These are phyloP conservation scores for Phyllotreta striolata DNA, from an alignment of 2,888 invertebrate species.

Conservation along the genomic window DNA sequence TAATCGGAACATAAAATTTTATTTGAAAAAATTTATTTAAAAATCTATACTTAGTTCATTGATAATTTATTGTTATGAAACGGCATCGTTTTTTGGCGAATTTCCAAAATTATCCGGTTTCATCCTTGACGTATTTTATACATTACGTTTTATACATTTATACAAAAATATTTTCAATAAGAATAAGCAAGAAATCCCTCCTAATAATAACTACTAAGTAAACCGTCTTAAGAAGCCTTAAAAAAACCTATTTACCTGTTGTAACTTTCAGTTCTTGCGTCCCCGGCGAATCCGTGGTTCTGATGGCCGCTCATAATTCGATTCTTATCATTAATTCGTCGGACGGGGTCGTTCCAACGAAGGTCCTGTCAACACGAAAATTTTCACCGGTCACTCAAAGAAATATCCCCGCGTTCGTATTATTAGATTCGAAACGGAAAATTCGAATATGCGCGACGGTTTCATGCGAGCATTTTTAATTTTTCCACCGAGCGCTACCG, in stretches of 20 bases:
- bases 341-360: slow-evolving; percentile 4
- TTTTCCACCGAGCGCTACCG: not conserved
- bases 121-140: too few species aligned
- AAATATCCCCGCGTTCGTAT: not conserved
- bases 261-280: slow-evolving; percentile 37
- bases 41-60: too few species aligned
- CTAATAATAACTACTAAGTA: too few species aligned
- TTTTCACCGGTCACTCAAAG: slow-evolving; percentile 1
- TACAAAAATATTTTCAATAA: not conserved
- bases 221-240: too few species aligned
- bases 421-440: slow-evolving; percentile 14
- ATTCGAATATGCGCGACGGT: not conserved
- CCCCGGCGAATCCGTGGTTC: slow-evolving; percentile 41
- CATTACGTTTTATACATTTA: too few species aligned
- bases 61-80: too few species aligned
- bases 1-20: not conserved
- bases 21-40: not conserved
- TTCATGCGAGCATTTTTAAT: not conserved
- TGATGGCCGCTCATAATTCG: slow-evolving; percentile 37
- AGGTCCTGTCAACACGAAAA: slow-evolving; percentile 15
- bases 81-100: too few species aligned
- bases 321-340: slow-evolving; percentile 19
- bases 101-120: too few species aligned
- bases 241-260: slow-evolving; percentile 35
- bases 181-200: not conserved